phyloP scores from a whole-genome alignment of 2,888 invertebrate species.

The Cryptophagus acutangulus region DNA sequence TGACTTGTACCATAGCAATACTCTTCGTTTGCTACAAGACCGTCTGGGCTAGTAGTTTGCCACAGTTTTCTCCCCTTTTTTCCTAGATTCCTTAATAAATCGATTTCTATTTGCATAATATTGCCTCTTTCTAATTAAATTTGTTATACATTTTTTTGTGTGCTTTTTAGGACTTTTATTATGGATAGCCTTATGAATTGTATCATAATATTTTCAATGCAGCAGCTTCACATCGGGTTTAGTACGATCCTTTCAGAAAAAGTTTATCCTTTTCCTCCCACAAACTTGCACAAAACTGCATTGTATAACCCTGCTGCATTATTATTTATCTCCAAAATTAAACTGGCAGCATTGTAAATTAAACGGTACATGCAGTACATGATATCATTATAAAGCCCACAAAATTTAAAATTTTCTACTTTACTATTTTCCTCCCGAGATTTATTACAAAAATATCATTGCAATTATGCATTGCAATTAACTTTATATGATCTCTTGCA shows the following conservation, averaged over 20 bases:
- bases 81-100: background rate
- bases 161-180: background rate
- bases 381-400: slow-evolving; percentile 1
- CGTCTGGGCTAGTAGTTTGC: slow-evolving; percentile 4
- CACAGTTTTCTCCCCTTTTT: background rate
- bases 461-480: no score
- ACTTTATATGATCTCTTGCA: no score
- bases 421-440: no score
- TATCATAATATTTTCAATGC: slow-evolving; percentile 18
- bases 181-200: background rate
- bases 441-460: no score
- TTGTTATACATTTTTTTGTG: background rate
- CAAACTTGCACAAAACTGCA: slow-evolving; percentile 31
- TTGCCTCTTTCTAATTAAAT: background rate
- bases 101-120: background rate
- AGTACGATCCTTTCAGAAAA: slow-evolving; percentile 28
- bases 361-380: background rate
- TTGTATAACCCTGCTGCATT: slow-evolving; percentile 33
- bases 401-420: no score
- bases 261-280: slow-evolving; percentile 37
- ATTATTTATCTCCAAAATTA: slow-evolving; percentile 22
- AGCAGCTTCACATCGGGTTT: slow-evolving; percentile 33
- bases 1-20: background rate
- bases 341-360: slow-evolving; percentile 4
- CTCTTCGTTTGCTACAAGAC: no score